Evolutionary conservation across 1,140 invertebrate genomes (phyloP), one percentile per base, ranked within the genome.

Genomic region (Caenorhabditis latens): DNA sequence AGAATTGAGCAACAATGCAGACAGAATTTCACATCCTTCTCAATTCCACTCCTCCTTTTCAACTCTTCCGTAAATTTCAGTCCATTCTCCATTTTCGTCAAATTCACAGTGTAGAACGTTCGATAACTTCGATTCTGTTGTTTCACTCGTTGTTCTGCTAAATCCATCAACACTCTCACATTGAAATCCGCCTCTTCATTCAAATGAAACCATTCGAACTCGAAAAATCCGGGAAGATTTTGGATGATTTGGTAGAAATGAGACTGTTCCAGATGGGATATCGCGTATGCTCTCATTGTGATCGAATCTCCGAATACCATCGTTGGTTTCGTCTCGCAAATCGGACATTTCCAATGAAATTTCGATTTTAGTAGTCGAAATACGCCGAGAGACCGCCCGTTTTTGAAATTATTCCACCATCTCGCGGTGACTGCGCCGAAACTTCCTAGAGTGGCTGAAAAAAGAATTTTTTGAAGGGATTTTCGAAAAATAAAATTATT

Each of bases 161-260:
- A 24, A n/a, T 79, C 13, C 71, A 79, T 79, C 19, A 79, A 14
- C 9, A 21, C 40, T 24, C 46, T 79, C 13, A 79, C n/a, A 50
- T 79, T 46, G 24, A 79, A 79, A 79, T 79, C 46, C 9, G n/a
- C 6, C 24, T 79, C 71, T 53, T 79, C 71, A 8, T 48, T 19
- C 32, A 79, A 19, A 79, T 21, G n/a, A 50, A 21, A 50, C 71
- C 71, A 79, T 53, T 79, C 71, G n/a, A 79, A 79, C 4, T 79
- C 46, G 2, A 79, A 50, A n/a, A 79, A 50, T 21, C 46, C 71
- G 21, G 71, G 71, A 21, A 24, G n/a, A 24, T 53, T 79, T 14
- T 46, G 21, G n/a, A 50, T 79, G 13, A 79, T 21, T 24, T 79
- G 46, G 3, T 53, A 21, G 46, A 50, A 50, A 32, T 79, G 71